phyloP scores from a whole-genome alignment of 92 coral and sea anemone species.

The Bergia sp. region DNA sequence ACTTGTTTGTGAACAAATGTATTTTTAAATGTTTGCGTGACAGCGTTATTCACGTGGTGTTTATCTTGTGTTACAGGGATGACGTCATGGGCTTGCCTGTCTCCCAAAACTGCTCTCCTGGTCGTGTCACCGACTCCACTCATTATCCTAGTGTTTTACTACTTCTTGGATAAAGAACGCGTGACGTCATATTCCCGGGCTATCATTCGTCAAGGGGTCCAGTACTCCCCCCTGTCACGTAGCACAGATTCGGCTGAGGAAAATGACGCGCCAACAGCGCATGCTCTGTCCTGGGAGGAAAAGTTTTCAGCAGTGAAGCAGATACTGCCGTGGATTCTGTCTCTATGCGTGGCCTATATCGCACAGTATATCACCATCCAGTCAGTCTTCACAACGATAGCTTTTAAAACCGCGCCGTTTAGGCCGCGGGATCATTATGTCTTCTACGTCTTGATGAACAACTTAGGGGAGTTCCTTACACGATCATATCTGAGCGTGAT shows the following conservation, averaged over 20 bases:
- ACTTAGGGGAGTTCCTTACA: slow-evolving; percentile 74
- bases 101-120: slow-evolving; percentile 73
- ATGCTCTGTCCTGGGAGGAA: slow-evolving; percentile 71
- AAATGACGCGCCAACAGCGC: slow-evolving; percentile 42
- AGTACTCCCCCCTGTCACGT: slow-evolving; percentile 58
- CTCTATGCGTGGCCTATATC: slow-evolving; percentile 70
- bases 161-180: slow-evolving; percentile 79
- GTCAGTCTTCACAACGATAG: slow-evolving; percentile 79
- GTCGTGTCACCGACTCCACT: slow-evolving; percentile 63
- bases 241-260: slow-evolving; percentile 46
- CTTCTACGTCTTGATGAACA: slow-evolving; percentile 69
- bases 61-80: slow-evolving; percentile 59
- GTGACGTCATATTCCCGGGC: slow-evolving; percentile 73
- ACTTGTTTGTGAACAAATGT: no score
- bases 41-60: neutral
- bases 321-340: slow-evolving; percentile 65
- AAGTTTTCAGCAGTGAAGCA: slow-evolving; percentile 65
- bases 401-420: slow-evolving; percentile 68
- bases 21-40: neutral
- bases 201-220: slow-evolving; percentile 7
- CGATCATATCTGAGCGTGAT: slow-evolving; percentile 72
- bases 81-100: slow-evolving; percentile 81
- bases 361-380: slow-evolving; percentile 77
- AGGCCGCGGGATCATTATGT: slow-evolving; percentile 78
- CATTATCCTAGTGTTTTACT: slow-evolving; percentile 68